Conservation (phyloP, 2,113 vertebrate genomes). For the Apodemus speciosus region DNA sequence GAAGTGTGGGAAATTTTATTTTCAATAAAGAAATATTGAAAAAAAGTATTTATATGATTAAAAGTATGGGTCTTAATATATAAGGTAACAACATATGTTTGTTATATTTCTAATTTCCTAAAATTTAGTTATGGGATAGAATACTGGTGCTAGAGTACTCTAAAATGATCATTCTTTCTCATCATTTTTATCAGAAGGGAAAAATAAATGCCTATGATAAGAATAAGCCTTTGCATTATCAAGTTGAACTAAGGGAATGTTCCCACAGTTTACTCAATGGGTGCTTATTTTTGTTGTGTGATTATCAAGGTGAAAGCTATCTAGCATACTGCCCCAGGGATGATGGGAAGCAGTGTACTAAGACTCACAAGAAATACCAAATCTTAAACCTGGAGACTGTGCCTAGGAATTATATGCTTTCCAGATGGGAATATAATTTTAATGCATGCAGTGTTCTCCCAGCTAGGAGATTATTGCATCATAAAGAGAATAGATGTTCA, state of each 20-base stretch:
- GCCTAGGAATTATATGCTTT: neutral
- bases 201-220: neutral
- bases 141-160: constrained; percentile 15
- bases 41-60: neutral
- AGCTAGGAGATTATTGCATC: neutral
- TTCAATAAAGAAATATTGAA: neutral
- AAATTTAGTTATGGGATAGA: constrained; percentile 15
- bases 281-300: constrained; percentile 26
- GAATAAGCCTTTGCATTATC: constrained; percentile 38
- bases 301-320: constrained; percentile 26
- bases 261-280: constrained; percentile 30
- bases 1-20: neutral
- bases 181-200: constrained; percentile 18
- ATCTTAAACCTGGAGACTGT: neutral
- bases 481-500: constrained; percentile 40
- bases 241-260: constrained; percentile 25
- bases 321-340: neutral
- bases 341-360: neutral
- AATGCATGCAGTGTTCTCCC: neutral
- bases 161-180: constrained; percentile 13
- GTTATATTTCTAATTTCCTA: neutral
- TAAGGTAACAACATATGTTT: neutral
- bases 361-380: neutral
- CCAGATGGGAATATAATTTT: constrained; percentile 19
- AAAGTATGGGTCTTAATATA: neutral